Evolutionary conservation across 2,113 vertebrate genomes (phyloP).

Genomic region (Phrynosoma blainvillii): DNA sequence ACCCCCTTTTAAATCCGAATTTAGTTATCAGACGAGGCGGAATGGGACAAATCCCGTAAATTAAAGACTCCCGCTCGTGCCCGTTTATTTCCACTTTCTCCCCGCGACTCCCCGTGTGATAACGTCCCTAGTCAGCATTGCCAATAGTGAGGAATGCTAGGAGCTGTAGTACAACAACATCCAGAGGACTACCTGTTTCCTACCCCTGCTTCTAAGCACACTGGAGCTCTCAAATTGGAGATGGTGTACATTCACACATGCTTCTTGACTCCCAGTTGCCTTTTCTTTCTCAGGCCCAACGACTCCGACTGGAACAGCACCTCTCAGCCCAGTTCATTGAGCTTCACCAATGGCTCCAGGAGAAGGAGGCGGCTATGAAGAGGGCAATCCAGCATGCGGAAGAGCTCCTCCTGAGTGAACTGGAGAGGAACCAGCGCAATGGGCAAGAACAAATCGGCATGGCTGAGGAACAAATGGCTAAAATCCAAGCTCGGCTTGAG

Average conservation of each 20-base stretch:
- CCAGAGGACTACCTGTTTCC: too few relatives aligned
- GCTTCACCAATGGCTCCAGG: slow-evolving; percentile 28
- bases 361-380: slow-evolving; percentile 12
- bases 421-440: slow-evolving; percentile 24
- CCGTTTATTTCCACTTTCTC: too few relatives aligned
- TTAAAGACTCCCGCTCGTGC: too few relatives aligned
- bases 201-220: too few relatives aligned
- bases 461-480: background rate
- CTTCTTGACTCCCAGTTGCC: background rate
- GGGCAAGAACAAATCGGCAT: slow-evolving; percentile 1
- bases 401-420: background rate
- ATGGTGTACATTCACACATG: background rate
- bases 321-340: slow-evolving; percentile 14
- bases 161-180: too few relatives aligned
- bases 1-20: too few relatives aligned
- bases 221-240: too few relatives aligned
- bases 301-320: slow-evolving; percentile 9
- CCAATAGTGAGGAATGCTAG: too few relatives aligned
- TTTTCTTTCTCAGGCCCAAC: background rate
- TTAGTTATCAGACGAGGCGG: too few relatives aligned
- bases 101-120: too few relatives aligned
- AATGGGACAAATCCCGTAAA: too few relatives aligned
- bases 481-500: slow-evolving; percentile 15
- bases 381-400: slow-evolving; percentile 9
- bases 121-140: too few relatives aligned